Conservation (phyloP, 2,888 invertebrate genomes). For the Cataglyphis albicans region DNA sequence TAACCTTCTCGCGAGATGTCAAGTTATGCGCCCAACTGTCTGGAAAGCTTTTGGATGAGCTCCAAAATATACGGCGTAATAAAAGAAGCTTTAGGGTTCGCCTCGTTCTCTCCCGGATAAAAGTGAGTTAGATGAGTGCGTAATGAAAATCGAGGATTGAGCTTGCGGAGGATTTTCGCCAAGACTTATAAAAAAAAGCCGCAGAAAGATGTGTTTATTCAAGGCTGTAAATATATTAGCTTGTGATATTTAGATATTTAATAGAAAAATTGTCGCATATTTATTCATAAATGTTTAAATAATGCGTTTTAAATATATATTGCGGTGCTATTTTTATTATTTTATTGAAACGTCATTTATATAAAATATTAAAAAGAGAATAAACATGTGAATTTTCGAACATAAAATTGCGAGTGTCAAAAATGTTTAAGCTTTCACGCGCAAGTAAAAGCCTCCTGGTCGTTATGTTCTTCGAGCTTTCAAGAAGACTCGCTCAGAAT, state of each 20-base stretch:
- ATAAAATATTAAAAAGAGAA: background rate
- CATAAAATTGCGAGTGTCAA: conserved; percentile 1
- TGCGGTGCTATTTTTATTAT: background rate
- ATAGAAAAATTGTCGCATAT: background rate
- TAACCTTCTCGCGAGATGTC: conserved; percentile 70
- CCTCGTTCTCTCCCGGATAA: conserved; percentile 46
- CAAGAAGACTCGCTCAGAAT: conserved; percentile 37
- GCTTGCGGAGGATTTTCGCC: conserved; percentile 55
- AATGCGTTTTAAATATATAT: background rate
- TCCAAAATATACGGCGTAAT: conserved; percentile 77
- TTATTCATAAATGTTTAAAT: background rate
- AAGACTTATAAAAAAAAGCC: background rate
- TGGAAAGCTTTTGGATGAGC: conserved; percentile 82
- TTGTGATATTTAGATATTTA: background rate
- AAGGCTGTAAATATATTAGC: background rate
- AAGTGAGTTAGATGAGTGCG: conserved; percentile 18
- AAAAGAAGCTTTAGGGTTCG: conserved; percentile 64
- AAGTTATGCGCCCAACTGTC: conserved; percentile 84
- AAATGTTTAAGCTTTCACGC: conserved; percentile 1
- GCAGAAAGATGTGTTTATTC: conserved; percentile 9
- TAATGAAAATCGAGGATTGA: conserved; percentile 22
- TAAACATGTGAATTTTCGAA: background rate
- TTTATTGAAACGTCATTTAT: background rate
- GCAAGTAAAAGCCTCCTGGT: conserved; percentile 21
- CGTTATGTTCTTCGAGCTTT: conserved; percentile 44